Base-by-base conservation (phyloP, 2,113 vertebrate genomes). In the Lathamus discolor region DNA sequence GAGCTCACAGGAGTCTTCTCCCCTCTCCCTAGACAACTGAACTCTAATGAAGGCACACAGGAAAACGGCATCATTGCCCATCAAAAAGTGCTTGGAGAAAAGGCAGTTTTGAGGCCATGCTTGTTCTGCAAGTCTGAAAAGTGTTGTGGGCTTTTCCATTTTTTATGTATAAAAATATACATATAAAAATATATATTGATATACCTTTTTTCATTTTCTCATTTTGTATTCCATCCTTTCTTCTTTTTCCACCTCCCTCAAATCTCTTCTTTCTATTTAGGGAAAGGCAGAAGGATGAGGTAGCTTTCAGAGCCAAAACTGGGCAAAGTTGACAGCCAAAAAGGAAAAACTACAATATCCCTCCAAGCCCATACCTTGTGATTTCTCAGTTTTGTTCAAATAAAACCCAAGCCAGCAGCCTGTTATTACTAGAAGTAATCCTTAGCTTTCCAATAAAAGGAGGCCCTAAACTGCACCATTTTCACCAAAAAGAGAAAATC, bases 381-480 rank as follows among this genome's bases (percentile, higher is more conserved):
- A 77, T 80, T 93, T 66, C 72, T 61, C 13, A 29, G 18, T 86
- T 96, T 83, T 83, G 29, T 94, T 93, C 22, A 80, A 88, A 83
- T 33, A 85, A 76, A 77, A 5, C 3, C 11, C 7, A 8, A 24
- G 86, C 31, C 19, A 72, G 79, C 10, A 22, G 23, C 19, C 17
- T 66, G 4, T 64, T 90, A 74, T 77, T 88, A n/a, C 24, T 80
- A 57, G 48, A 77, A 83, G 22, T 28, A 74, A 46, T 84, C 37
- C 37, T 74, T 72, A 83, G 18, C 7, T 74, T 84, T 92, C 41
- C 41, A 70, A 49, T 28, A 52, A 88, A 88, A 81, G 14, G 62
- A 86, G 18, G 10, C 20, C 14, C 23, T 46, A 66, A 82, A 68
- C 13, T 4, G 63, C 48, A 57, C 8, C 2, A 33, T 90, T 90